Conservation (phyloP, 2,888 invertebrate genomes). For the Clepsis dumicolana region DNA sequence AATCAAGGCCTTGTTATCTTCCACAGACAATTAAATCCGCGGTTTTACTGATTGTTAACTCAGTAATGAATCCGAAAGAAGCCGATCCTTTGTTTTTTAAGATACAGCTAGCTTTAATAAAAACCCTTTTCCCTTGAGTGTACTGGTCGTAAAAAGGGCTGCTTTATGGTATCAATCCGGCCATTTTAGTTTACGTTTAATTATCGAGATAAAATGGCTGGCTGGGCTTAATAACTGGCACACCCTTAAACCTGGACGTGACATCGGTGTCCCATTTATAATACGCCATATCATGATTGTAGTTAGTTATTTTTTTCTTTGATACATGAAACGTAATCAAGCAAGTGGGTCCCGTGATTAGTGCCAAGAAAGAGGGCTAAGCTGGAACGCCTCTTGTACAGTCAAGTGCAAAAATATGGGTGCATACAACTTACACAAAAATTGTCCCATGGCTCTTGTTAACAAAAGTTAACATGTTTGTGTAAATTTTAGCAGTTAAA, state of each 20-base stretch:
- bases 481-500: too few species aligned
- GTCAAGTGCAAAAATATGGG: too few species aligned
- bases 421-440: too few species aligned
- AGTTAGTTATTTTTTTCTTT: too few species aligned
- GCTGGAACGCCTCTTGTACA: too few species aligned
- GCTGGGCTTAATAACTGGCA: neutral
- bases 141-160: constrained; percentile 23
- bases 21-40: neutral
- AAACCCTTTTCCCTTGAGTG: constrained; percentile 26
- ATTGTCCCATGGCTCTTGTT: too few species aligned
- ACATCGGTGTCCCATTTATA: too few species aligned
- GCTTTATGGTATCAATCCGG: constrained; percentile 27
- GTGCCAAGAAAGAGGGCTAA: too few species aligned
- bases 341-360: too few species aligned
- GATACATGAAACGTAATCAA: too few species aligned
- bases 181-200: constrained; percentile 26
- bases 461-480: too few species aligned
- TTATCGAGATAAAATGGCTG: constrained; percentile 22
- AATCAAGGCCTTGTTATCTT: neutral
- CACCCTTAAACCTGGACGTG: neutral
- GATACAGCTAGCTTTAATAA: constrained; percentile 18
- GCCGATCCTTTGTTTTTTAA: constrained; percentile 16
- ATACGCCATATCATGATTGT: neutral
- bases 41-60: constrained; percentile 23
- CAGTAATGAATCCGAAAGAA: constrained; percentile 13